Conservation (phyloP, 2,797 vertebrate genomes). For the Pristis pectinata region DNA sequence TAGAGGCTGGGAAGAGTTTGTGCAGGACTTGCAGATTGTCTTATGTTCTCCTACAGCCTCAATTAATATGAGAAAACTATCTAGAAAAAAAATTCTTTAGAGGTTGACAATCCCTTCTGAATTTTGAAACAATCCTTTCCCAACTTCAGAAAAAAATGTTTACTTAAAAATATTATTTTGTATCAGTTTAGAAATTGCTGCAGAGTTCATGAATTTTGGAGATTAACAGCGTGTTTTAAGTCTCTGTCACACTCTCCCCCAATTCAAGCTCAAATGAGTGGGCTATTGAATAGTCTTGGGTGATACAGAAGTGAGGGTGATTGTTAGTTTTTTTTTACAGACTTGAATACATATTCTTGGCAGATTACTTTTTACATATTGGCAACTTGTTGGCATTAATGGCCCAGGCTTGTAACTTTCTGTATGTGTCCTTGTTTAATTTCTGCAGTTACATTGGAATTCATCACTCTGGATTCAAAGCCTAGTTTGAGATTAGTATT, state of each 20-base stretch:
- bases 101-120: not conserved
- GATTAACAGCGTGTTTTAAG: not conserved
- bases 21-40: not conserved
- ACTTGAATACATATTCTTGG: not conserved
- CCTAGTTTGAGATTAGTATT: not conserved
- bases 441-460: not conserved
- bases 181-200: not conserved
- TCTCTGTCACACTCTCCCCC: not conserved
- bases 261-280: not conserved
- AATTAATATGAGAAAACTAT: not conserved
- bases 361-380: not conserved
- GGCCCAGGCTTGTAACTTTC: not conserved
- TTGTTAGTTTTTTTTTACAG: not conserved
- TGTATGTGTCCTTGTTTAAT: conserved; percentile 3
- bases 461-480: not conserved
- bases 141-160: no score
- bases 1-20: not conserved
- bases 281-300: not conserved
- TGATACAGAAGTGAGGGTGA: not conserved
- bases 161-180: not conserved
- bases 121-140: no score
- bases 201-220: not conserved
- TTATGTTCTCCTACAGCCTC: not conserved
- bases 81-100: not conserved
- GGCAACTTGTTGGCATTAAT: not conserved